Percentiles rank a stretch among this genome's conserved stretches.
These are phyloP conservation scores for Cetoscarus ocellatus DNA, from an alignment of 2,797 vertebrate genomes.

Conservation along the genomic window DNA sequence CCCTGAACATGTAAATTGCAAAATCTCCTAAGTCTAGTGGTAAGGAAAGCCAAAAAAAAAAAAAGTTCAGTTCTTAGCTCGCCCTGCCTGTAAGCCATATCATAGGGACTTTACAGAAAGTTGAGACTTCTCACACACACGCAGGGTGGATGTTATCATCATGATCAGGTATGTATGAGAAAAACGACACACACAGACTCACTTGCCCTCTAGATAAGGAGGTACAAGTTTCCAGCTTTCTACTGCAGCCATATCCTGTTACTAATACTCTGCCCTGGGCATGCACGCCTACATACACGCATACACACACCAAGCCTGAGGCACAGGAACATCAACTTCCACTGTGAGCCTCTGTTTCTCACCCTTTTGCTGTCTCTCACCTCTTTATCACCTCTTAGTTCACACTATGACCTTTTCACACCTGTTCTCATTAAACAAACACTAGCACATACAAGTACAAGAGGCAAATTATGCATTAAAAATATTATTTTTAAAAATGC, in stretches of 20 bases:
- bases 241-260: slow-evolving; percentile 89
- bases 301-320: slow-evolving; percentile 59
- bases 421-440: slow-evolving; percentile 42
- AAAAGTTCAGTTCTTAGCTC: slow-evolving; percentile 44
- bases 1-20: neutral
- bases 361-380: slow-evolving; percentile 70
- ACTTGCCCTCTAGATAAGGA: slow-evolving; percentile 89
- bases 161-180: slow-evolving; percentile 86
- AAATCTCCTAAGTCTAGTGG: slow-evolving; percentile 15
- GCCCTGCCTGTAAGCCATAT: slow-evolving; percentile 67
- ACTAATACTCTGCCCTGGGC: slow-evolving; percentile 88
- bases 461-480: slow-evolving; percentile 21
- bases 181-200: slow-evolving; percentile 82
- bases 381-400: slow-evolving; percentile 66
- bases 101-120: slow-evolving; percentile 81
- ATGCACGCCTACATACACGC: slow-evolving; percentile 53
- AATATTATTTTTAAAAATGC: neutral
- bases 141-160: slow-evolving; percentile 75
- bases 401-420: slow-evolving; percentile 68
- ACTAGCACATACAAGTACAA: slow-evolving; percentile 4
- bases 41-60: slow-evolving; percentile 32
- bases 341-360: slow-evolving; percentile 67
- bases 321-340: slow-evolving; percentile 83
- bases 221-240: slow-evolving; percentile 86
- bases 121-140: slow-evolving; percentile 52